These are phyloP conservation scores for Neoaliturus tenellus DNA, from an alignment of 2,888 invertebrate genomes.

Conservation along the genomic window DNA sequence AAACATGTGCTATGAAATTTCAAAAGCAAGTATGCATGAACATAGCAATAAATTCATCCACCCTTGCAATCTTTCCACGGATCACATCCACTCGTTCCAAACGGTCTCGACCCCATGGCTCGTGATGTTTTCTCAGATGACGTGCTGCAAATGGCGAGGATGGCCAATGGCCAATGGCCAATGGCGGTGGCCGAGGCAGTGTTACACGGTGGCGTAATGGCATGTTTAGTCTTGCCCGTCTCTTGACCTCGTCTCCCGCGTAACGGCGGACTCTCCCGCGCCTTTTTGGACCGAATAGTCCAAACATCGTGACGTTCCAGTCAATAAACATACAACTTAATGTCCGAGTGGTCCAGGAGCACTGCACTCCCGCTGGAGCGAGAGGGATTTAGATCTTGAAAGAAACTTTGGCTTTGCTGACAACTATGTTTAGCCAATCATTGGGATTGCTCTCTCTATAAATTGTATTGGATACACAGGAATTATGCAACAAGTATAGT, in stretches of 20 bases:
- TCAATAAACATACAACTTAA: not conserved
- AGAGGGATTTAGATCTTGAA: too few relatives aligned
- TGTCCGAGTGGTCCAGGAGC: not conserved
- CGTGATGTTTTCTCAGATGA: not conserved
- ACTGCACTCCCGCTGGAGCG: too few relatives aligned
- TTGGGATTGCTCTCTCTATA: too few relatives aligned
- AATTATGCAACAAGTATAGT: too few relatives aligned
- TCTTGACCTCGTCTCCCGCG: slow-evolving; percentile 4
- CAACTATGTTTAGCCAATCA: too few relatives aligned
- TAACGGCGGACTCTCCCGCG: slow-evolving; percentile 4
- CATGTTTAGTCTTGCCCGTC: slow-evolving; percentile 17
- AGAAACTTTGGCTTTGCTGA: too few relatives aligned
- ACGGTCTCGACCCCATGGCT: not conserved
- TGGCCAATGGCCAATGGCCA: not conserved
- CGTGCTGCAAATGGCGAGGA: slow-evolving; percentile 6
- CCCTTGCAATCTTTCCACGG: too few relatives aligned
- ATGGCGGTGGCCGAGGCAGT: not conserved
- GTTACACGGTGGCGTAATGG: slow-evolving; percentile 9
- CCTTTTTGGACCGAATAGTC: not conserved
- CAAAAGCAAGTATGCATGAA: too few relatives aligned
- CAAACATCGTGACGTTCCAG: not conserved
- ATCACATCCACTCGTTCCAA: not conserved
- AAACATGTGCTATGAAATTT: too few relatives aligned
- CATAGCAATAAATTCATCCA: too few relatives aligned
- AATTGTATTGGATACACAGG: too few relatives aligned